phyloP scores from a whole-genome alignment of 2,797 vertebrate genomes.

The Mallotus villosus region DNA sequence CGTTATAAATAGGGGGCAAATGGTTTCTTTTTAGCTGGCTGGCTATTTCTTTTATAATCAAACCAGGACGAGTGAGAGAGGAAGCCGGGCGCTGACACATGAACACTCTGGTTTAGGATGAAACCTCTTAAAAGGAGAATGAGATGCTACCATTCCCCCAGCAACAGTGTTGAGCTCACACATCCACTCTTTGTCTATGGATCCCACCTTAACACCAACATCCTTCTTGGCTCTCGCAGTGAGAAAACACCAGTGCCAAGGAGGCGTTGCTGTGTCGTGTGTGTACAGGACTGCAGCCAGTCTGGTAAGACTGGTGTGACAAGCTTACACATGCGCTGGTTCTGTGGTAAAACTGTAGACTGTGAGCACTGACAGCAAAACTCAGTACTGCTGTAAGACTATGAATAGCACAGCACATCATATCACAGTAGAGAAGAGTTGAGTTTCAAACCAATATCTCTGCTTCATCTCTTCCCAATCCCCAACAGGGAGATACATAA shows the following conservation, averaged over 20 bases:
- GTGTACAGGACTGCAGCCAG: conserved; percentile 29
- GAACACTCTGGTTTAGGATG: background rate
- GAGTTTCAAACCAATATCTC: too few relatives aligned
- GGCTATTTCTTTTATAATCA: too few relatives aligned
- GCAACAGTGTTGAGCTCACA: background rate
- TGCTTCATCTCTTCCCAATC: too few relatives aligned
- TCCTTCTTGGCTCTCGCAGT: background rate
- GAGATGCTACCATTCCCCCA: background rate
- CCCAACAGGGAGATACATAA: too few relatives aligned
- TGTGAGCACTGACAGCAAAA: background rate
- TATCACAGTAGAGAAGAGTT: too few relatives aligned
- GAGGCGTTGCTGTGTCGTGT: conserved; percentile 12
- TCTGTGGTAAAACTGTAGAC: background rate
- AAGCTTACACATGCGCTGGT: conserved; percentile 44
- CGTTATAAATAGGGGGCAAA: too few relatives aligned
- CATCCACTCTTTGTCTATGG: background rate
- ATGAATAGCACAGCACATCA: too few relatives aligned
- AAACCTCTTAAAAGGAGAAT: background rate
- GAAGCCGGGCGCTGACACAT: too few relatives aligned
- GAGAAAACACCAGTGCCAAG: too few relatives aligned
- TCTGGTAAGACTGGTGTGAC: conserved; percentile 46
- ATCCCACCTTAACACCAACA: background rate
- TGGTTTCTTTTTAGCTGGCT: too few relatives aligned
- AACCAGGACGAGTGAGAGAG: too few relatives aligned
- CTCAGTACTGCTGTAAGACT: background rate